phyloP scores from a whole-genome alignment of 2,113 vertebrate genomes.

The Phrynosoma platyrhinos region DNA sequence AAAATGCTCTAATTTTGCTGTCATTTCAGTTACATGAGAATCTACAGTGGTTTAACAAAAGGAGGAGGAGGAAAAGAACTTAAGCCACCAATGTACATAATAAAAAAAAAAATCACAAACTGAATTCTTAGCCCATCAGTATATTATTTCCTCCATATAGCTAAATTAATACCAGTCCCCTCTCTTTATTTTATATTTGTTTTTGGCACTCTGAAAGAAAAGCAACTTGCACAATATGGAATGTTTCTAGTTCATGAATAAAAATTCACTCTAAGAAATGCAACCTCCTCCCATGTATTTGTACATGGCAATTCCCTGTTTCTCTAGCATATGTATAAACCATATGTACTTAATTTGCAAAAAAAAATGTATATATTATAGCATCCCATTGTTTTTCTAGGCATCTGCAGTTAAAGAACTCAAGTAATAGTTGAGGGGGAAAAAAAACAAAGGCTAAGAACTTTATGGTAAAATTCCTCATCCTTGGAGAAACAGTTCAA shows the following conservation, averaged over 20 bases:
- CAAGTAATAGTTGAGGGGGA: too few relatives aligned
- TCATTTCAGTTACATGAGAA: too few relatives aligned
- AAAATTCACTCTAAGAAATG: background rate
- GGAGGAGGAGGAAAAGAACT: too few relatives aligned
- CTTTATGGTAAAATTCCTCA: slow-evolving; percentile 22
- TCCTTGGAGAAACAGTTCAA: slow-evolving; percentile 15
- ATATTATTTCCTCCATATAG: too few relatives aligned
- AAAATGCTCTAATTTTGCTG: background rate
- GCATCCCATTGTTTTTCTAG: background rate
- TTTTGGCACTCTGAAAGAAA: slow-evolving; percentile 4
- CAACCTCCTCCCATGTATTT: background rate
- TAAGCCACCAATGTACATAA: too few relatives aligned
- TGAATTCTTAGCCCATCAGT: too few relatives aligned
- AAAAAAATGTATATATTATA: background rate
- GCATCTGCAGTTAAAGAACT: too few relatives aligned
- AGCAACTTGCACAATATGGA: background rate
- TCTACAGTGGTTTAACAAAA: too few relatives aligned
- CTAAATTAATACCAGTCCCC: too few relatives aligned
- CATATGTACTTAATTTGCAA: slow-evolving; percentile 25
- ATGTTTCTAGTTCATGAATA: background rate
- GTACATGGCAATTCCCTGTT: slow-evolving; percentile 1
- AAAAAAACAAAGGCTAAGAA: slow-evolving; percentile 31
- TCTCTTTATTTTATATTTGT: too few relatives aligned
- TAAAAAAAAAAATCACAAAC: too few relatives aligned
- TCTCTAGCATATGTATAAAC: slow-evolving; percentile 23